Base-by-base conservation (phyloP, 2,888 invertebrate genomes). In the Drosophila fungiperda region DNA sequence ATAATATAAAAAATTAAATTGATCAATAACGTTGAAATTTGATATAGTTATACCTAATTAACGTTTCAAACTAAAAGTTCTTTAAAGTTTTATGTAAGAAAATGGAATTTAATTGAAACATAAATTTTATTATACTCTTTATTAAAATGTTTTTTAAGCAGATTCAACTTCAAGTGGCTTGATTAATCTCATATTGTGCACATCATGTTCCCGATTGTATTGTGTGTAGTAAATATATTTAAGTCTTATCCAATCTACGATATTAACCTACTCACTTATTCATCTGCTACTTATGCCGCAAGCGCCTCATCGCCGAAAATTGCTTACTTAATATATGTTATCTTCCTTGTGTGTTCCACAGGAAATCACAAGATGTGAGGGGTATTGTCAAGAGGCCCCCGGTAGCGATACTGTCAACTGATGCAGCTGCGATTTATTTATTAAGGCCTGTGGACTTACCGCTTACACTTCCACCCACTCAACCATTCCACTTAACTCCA, bases 371-470 rank as follows among this genome's bases (percentile, higher is more conserved):
- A 64, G 75, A 74, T 62, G 77, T 77, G 68, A 69, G 73, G 68
- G 71, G 66, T 69, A 80, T 78, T 78, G 83, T 70, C 74, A 65
- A 57, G 66, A 69, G 87, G 68, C 83, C 59, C 54, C 64, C 54
- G 68, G 66, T 69, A 36, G 66, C 42, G 64, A 53, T 53, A 53
- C 50, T 66, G 60, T 61, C 76, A 88, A 83, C 78, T 76, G 84
- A 81, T 83, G 79, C 75, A 83, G 78, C 87, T 83, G 84, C 71
- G 86, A 88, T 83, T 83, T 88, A 78, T 78, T 86, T 85, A 85
- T 86, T 88, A 88, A 78, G 73, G 60, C 70, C 65, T 60, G 57
- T 53, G 68, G 57, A 68, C 74, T 49, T 57, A 20, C 62, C 50
- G 40, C 20, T 63, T 40, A 32, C 15, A 35, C 29, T 29, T 26